Evolutionary conservation across 1,140 invertebrate species (phyloP), one percentile per base, ranked within the genome.

Genomic region (Saccostrea glomerata): DNA sequence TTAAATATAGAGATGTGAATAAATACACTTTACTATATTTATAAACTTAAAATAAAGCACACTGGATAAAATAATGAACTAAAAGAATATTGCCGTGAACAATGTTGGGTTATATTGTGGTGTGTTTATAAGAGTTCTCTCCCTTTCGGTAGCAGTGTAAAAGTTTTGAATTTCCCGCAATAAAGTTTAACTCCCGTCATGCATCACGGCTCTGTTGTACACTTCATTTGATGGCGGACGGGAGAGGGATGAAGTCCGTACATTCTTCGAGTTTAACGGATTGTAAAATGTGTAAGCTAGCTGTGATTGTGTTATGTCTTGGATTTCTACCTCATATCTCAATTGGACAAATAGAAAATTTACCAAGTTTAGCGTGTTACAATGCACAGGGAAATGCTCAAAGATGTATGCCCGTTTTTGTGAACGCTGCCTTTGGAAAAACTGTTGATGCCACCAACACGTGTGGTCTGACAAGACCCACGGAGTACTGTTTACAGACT

Each of bases 381-480:
- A 96, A 96, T 91, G 87, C 92, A 23, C 91, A 89, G 9, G 93
- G 94, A 70, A 87, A 90, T 30, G 93, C 96, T 20, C 96, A 98
- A 97, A 96, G 97, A 96, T 99, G 99, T 95, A 97, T 98, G 91
- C 98, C 99, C 0, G 97, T 97, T 88, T 99, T 99, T 94, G 98
- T 98, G 93, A 99, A 99, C 95, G 98, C 98, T 3, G 99, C 98
- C 2, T 99, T 97, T 95, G 89, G 90, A 13, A 89, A 90, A 88
- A 95, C 96, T 70, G 98, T 99, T 93, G 98, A 99, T 89, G 97
- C 98, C 2, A 99, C 98, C 2, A 99, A 99, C 94, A 99, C 98
- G 3, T 99, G 99, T 93, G 99, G 98, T 11, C 86, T 93, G 30
- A 89, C 89, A 4, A 84, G 88, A 56, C 86, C 90, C 17, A 91